Evolutionary conservation across 2,113 vertebrate genomes (phyloP), one percentile per base, ranked within the genome.

Genomic region (Aplodontia rufa): DNA sequence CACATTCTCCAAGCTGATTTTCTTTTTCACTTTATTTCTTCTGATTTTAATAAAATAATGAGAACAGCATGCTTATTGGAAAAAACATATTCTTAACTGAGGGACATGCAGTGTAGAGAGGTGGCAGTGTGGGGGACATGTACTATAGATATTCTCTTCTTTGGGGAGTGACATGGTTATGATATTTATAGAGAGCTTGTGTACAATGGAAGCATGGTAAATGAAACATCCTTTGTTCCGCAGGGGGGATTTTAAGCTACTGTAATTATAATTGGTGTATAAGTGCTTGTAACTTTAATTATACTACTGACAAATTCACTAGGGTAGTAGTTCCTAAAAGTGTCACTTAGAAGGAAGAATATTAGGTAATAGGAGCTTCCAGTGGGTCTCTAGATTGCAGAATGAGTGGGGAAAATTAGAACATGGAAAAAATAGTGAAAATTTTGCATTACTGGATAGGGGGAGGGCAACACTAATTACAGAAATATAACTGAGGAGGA

Each of bases 181-280:
- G 30, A 60, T 87, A 79, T 69, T 95, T 95, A 94, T 82, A 47
- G 68, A 68, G 22, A 58, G 58, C 68, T 92, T 91, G 47, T 42
- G 1, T 71, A 49, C 75, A 96, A 66, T 60, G 83, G 79, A 90
- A 88, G 51, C 6, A 3, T 49, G 83, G 72, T 79, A 69, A 89
- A 93, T 72, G 45, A 45, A 96, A 58, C 89, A 42, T 78, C 45
- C 87, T 92, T 85, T 95, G 82, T 97, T 55, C 71, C 40, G 28
- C 87, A 94, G 93, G 92, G 94, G 90, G 80, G 53, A 87, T 83
- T 89, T 97, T 87, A 96, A 95, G 82, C 60, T 66, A n/a, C 71
- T 64, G 3, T 94, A 75, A 95, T 84, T 97, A 62, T 78, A 75
- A 91, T 97, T 91, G n/a, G 47, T 17, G 47, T 72, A 37, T 95